Evolutionary conservation across 2,797 vertebrate genomes (phyloP), one percentile per base, ranked within the genome.

Genomic region (Phalloptychus januarius): DNA sequence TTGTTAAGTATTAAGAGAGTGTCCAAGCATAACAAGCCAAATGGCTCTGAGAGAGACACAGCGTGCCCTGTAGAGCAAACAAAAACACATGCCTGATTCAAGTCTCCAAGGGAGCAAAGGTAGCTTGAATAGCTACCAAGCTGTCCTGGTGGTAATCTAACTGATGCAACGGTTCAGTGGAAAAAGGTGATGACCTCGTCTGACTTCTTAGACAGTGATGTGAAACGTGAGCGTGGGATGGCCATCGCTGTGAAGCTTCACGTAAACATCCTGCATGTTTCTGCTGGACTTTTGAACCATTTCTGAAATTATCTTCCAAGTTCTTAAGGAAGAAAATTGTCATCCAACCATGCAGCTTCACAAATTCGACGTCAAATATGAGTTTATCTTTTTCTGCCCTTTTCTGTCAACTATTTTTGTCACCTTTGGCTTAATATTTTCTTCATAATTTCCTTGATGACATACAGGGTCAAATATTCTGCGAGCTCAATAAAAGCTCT

Each of bases 91-190:
- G 73, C 76, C 82, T 91, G 86, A 71, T 61, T 81, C 72, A 10
- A 75, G 81, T 82, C 81, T 82, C 86, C 76, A 20, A 61, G 79
- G 85, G 91, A 89, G 81, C 91, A 94, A 94, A 95, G 92, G 93
- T 95, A 89, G 84, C 82, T 82, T 87, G 88, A 76, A 88, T 87
- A 85, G 91, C 84, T 86, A 83, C 75, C 56, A 0, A 61, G 58
- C 56, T 78, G 83, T 89, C 79, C 88, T 82, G 71, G 75, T 65
- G 78, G 63, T 79, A 79, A 74, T 83, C 83, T 83, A 82, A 84
- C 58, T 81, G 69, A 82, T 84, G 70, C 45, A 86, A 78, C 28
- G 40, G 67, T 33, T 82, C 73, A 79, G 10, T 65, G 69, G 50
- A 78, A 86, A 74, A 61, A 61, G 56, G 77, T 12, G 42, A 70